Evolutionary conservation across 2,888 invertebrate species (phyloP).

Genomic region (Kryphioiulus occultus): DNA sequence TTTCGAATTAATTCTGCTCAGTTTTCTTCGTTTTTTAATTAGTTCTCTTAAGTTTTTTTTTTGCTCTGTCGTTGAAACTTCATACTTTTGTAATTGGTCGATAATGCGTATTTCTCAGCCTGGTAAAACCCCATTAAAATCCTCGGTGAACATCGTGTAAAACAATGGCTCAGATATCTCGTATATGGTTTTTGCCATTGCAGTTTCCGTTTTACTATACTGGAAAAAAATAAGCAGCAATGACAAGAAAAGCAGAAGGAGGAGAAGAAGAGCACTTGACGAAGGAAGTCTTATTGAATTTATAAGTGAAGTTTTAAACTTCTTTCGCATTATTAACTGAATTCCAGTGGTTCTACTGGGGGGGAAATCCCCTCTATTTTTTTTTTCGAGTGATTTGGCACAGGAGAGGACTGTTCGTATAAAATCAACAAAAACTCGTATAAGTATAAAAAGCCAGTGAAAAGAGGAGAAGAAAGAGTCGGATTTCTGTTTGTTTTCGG

Average conservation of each 20-base stretch:
- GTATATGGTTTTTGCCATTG: neutral
- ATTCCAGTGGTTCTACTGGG: neutral
- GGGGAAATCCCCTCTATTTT: neutral
- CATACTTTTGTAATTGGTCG: too few species aligned
- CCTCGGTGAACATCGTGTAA: neutral
- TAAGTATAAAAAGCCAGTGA: neutral
- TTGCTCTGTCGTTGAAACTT: too few species aligned
- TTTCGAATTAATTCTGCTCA: too few species aligned
- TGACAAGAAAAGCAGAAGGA: neutral
- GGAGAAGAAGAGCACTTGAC: neutral
- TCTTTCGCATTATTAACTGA: constrained; percentile 12
- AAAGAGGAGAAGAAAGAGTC: neutral
- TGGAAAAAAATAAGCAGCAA: too few species aligned
- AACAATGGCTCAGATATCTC: neutral
- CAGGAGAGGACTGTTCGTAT: neutral
- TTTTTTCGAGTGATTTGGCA: neutral
- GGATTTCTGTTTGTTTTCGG: constrained; percentile 23
- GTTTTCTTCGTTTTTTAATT: too few species aligned
- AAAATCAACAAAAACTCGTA: neutral
- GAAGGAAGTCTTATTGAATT: neutral
- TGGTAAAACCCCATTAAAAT: too few species aligned
- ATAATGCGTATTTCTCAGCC: too few species aligned
- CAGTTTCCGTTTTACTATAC: neutral
- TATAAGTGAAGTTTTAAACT: constrained; percentile 14
- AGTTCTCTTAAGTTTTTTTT: too few species aligned